Evolutionary conservation across 2,888 invertebrate genomes (phyloP).

Genomic region (Andrena bucephala): DNA sequence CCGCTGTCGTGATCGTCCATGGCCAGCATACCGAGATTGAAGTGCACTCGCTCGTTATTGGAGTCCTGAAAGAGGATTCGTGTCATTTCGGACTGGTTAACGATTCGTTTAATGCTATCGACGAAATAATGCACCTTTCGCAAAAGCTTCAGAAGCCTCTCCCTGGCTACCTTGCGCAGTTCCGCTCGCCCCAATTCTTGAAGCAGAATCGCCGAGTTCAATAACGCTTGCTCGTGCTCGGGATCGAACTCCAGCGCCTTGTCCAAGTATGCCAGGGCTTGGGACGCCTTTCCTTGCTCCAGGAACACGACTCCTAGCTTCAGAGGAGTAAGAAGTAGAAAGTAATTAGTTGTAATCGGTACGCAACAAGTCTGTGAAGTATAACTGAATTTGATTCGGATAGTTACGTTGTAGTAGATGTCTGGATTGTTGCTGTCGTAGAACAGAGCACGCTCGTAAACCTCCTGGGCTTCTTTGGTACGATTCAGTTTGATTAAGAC

Average conservation of each 20-base stretch:
- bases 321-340: background rate
- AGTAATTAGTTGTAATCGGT: no score
- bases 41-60: conserved; percentile 96
- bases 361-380: no score
- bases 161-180: conserved; percentile 91
- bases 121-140: conserved; percentile 87
- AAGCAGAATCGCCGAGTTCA: conserved; percentile 97
- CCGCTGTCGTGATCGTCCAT: conserved; percentile 97
- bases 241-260: conserved; percentile 97
- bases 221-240: conserved; percentile 96
- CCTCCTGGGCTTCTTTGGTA: conserved; percentile 96
- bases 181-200: conserved; percentile 95
- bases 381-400: background rate
- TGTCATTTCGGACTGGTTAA: background rate
- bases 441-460: conserved; percentile 95
- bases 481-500: conserved; percentile 97
- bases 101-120: background rate
- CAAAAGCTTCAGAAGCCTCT: conserved; percentile 92
- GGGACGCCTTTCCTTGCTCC: conserved; percentile 96
- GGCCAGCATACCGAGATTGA: conserved; percentile 98
- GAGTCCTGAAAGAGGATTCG: conserved; percentile 85
- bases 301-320: conserved; percentile 97
- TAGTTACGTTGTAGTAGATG: conserved; percentile 96
- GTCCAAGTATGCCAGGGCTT: conserved; percentile 96
- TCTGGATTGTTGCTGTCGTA: conserved; percentile 98